Evolutionary conservation across 2,113 vertebrate genomes (phyloP).

Genomic region (Gasterosteus nipponicus): DNA sequence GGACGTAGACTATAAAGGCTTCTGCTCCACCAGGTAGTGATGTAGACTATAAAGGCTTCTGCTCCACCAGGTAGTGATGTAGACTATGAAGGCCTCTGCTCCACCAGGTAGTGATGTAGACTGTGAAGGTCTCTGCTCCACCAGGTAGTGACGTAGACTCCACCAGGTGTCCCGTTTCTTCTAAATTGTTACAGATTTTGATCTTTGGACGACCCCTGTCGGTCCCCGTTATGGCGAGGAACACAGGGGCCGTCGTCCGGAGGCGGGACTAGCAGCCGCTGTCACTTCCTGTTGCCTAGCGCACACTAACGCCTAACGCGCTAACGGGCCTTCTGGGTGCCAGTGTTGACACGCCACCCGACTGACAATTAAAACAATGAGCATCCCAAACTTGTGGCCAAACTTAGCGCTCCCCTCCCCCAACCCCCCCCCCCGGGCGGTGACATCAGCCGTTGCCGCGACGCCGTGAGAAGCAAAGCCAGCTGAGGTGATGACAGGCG

Average conservation of each 20-base stretch:
- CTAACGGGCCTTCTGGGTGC: conserved; percentile 50
- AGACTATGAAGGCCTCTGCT: too few species aligned
- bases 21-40: too few species aligned
- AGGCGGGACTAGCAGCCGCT: conserved; percentile 55
- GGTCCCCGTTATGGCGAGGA: too few species aligned
- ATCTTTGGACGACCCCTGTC: too few species aligned
- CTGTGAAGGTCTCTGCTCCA: too few species aligned
- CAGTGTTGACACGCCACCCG: conserved; percentile 53
- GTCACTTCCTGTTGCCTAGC: conserved; percentile 53
- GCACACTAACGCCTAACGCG: conserved; percentile 36
- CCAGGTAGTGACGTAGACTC: too few species aligned
- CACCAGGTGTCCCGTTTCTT: too few species aligned
- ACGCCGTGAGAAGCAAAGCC: conserved; percentile 34
- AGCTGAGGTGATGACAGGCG: conserved; percentile 72
- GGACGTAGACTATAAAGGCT: too few species aligned
- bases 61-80: too few species aligned
- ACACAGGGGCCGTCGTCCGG: conserved; percentile 18
- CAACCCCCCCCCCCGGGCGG: conserved; percentile 33
- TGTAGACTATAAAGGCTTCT: too few species aligned
- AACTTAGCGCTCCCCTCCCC: conserved; percentile 66
- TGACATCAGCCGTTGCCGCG: conserved; percentile 61
- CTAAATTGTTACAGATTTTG: too few species aligned
- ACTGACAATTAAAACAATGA: conserved; percentile 80
- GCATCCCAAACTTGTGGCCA: conserved; percentile 36
- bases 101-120: too few species aligned